Percentiles rank a stretch among this genome's conserved stretches.
Conservation (phyloP, 2,888 invertebrate species). For the Agelastica alni region DNA sequence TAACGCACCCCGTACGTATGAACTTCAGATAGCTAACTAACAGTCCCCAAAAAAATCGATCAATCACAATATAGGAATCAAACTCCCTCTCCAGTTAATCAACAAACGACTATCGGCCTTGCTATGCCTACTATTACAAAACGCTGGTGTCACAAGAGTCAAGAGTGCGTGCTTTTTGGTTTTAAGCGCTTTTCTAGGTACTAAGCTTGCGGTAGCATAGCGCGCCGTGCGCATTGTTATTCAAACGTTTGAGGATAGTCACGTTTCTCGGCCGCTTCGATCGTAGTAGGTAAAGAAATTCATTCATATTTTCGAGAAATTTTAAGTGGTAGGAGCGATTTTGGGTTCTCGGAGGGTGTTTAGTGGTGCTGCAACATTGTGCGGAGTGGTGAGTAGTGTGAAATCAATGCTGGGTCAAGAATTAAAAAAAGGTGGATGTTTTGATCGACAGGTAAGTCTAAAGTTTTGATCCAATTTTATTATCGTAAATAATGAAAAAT, state of each 20-base stretch:
- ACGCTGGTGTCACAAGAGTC: not conserved
- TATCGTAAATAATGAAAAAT: too few relatives aligned
- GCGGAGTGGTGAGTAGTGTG: not conserved
- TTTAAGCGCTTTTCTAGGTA: slow-evolving; percentile 12
- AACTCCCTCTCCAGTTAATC: slow-evolving; percentile 8
- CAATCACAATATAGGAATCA: not conserved
- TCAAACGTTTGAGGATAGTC: slow-evolving; percentile 13
- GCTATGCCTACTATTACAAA: not conserved
- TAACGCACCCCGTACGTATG: too few relatives aligned
- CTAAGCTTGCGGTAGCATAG: not conserved
- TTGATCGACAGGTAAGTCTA: too few relatives aligned
- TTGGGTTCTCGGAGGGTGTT: not conserved
- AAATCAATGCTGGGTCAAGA: too few relatives aligned
- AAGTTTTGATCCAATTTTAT: too few relatives aligned
- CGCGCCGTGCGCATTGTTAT: not conserved
- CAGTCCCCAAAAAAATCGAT: not conserved
- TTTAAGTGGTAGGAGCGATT: slow-evolving; percentile 6
- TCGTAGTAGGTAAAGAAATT: slow-evolving; percentile 10
- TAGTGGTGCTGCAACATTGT: not conserved
- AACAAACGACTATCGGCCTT: slow-evolving; percentile 7
- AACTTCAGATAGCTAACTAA: too few relatives aligned
- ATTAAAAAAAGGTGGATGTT: not conserved
- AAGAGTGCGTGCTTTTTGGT: slow-evolving; percentile 3
- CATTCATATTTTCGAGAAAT: slow-evolving; percentile 2
- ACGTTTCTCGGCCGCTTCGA: slow-evolving; percentile 3